Evolutionary conservation across 2,888 invertebrate genomes (phyloP), one percentile per base, ranked within the genome.

Genomic region (Drosophila meridionalis): DNA sequence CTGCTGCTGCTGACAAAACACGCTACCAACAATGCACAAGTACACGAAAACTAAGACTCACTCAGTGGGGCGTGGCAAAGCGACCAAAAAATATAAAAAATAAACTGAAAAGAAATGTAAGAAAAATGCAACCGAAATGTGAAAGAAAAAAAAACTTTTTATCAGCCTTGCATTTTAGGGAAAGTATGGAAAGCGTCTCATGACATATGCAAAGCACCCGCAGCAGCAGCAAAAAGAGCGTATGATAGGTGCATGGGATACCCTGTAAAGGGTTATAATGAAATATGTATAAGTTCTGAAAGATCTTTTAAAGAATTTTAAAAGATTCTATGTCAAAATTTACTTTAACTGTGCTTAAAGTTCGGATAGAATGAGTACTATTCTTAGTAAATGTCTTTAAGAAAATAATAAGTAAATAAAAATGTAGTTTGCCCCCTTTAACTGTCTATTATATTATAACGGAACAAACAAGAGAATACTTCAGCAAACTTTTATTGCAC

Each of bases 121-220:
- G 60, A 74, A 69, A 83, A 83, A 69, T 77, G 64, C 77, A 66
- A 20, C 82, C 11, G 34, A 34, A 53, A 52, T 67, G 63, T 72
- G n/a, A n/a, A 20, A 52, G 34, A n/a, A 7, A 68, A 65, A 65
- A 76, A 80, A 78, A 70, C 55, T 74, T 68, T 78, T 75, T 65
- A 75, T 72, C 71, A 64, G 65, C 59, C 48, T 67, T 68, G 61
- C 59, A 70, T 74, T 82, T 74, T 73, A 43, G 70, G 60, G 68
- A 78, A 82, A 87, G 82, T 72, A 71, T 62, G 48, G 66, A 73
- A 75, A 78, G 47, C 70, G 73, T 86, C 50, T 68, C 74, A 83
- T 84, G 88, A 78, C 73, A 82, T 73, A 90, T 90, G 87, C 83
- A 89, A 84, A 89, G 73, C 64, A 89, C 84, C 87, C 89, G 82